Evolutionary conservation across 2,797 vertebrate genomes (phyloP).

Genomic region (Gephyroberyx darwinii): DNA sequence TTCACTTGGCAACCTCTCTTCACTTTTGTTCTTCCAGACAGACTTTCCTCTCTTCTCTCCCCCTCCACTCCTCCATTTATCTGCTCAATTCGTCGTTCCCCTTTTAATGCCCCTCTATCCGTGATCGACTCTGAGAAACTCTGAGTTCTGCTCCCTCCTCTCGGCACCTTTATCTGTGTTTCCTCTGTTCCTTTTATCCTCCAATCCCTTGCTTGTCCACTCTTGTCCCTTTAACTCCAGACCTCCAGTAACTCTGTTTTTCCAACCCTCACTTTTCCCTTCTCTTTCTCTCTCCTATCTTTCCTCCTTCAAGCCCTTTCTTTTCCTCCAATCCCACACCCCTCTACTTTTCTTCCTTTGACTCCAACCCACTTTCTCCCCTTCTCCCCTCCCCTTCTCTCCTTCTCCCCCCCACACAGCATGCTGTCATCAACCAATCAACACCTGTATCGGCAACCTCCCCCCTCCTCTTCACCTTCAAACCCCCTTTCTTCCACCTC

Average conservation of each 20-base stretch:
- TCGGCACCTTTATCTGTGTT: neutral
- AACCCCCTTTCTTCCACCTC: neutral
- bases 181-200: no score
- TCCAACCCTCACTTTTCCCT: neutral
- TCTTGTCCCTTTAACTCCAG: no score
- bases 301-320: neutral
- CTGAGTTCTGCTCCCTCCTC: neutral
- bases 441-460: neutral
- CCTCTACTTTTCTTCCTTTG: neutral
- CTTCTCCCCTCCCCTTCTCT: no score
- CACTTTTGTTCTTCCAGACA: no score
- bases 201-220: no score
- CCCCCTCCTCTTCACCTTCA: neutral
- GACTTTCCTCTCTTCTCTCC: neutral
- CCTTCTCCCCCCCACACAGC: neutral
- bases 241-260: neutral
- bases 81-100: no score
- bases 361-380: neutral
- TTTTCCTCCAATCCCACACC: neutral
- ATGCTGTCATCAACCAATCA: conserved; percentile 11
- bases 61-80: neutral
- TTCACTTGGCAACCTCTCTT: neutral
- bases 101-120: neutral
- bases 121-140: neutral
- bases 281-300: neutral